A percentile compares a stretch with the other conserved stretches of the same genome.
Conservation (phyloP, 2,888 invertebrate genomes). For the Lycaena phlaeas region DNA sequence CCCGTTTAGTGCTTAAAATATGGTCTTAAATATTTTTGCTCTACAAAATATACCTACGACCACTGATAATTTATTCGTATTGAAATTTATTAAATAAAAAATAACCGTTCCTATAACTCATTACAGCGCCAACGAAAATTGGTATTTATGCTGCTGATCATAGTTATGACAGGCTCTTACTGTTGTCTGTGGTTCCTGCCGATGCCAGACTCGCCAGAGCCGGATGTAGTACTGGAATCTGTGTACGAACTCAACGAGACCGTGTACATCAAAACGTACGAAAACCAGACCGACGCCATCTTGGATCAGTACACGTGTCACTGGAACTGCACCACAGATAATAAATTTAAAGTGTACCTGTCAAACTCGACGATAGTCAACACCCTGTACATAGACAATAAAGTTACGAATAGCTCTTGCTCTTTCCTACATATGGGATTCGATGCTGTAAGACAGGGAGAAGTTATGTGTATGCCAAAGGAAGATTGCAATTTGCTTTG, state of each 20-base stretch:
- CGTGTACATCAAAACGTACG: constrained; percentile 32
- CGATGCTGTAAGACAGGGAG: constrained; percentile 31
- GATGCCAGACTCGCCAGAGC: constrained; percentile 22
- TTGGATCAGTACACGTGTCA: constrained; percentile 48
- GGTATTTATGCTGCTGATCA: constrained; percentile 79
- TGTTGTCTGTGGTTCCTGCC: constrained; percentile 78
- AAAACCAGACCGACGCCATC: constrained; percentile 21
- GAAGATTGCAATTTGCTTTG: constrained; percentile 45
- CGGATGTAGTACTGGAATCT: constrained; percentile 30
- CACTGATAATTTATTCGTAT: too few species aligned
- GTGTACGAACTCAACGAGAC: constrained; percentile 53
- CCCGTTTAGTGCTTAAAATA: too few species aligned
- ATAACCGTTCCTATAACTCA: constrained; percentile 1
- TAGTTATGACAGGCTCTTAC: constrained; percentile 77
- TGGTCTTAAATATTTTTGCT: too few species aligned
- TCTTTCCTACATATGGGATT: constrained; percentile 43
- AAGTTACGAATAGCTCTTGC: constrained; percentile 40
- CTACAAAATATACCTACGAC: too few species aligned
- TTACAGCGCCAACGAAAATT: constrained; percentile 75
- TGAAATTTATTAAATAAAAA: not conserved
- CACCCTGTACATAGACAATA: constrained; percentile 38
- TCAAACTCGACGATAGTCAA: constrained; percentile 41
- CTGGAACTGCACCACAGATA: constrained; percentile 42
- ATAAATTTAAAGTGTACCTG: constrained; percentile 40
- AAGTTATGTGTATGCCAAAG: constrained; percentile 38